Percentiles rank a stretch among this genome's conserved stretches.
Conservation (phyloP, 2,113 vertebrate genomes). For the Bubalus kerabau region DNA sequence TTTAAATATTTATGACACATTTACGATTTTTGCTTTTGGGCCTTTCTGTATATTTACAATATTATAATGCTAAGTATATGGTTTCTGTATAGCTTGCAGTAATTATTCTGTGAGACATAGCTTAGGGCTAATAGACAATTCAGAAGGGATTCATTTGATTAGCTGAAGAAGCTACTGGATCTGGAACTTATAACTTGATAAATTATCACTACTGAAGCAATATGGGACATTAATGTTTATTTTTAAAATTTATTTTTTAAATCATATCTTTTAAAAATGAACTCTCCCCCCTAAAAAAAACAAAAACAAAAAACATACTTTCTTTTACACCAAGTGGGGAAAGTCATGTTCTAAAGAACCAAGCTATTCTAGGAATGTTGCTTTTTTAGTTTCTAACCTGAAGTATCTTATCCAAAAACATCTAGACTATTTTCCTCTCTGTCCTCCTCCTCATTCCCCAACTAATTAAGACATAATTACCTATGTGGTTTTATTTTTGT, state of each 20-base stretch:
- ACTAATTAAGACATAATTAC: constrained; percentile 37
- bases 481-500: not conserved
- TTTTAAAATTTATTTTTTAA: constrained; percentile 5
- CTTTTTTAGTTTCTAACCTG: not conserved
- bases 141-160: constrained; percentile 14
- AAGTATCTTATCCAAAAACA: not conserved
- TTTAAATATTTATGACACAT: not conserved
- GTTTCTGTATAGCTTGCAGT: constrained; percentile 1
- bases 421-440: not conserved
- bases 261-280: constrained; percentile 6
- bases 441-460: not conserved
- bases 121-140: constrained; percentile 1
- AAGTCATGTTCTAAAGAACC: not conserved
- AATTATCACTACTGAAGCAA: not conserved
- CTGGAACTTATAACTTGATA: not conserved
- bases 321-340: not conserved
- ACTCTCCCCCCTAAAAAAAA: not conserved
- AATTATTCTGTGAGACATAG: constrained; percentile 14
- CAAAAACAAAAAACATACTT: not conserved
- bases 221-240: not conserved
- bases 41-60: not conserved
- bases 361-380: not conserved
- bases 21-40: not conserved
- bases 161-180: not conserved
- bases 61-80: not conserved